Evolutionary conservation across 2,888 invertebrate species (phyloP).

Genomic region (Rhagium mordax): DNA sequence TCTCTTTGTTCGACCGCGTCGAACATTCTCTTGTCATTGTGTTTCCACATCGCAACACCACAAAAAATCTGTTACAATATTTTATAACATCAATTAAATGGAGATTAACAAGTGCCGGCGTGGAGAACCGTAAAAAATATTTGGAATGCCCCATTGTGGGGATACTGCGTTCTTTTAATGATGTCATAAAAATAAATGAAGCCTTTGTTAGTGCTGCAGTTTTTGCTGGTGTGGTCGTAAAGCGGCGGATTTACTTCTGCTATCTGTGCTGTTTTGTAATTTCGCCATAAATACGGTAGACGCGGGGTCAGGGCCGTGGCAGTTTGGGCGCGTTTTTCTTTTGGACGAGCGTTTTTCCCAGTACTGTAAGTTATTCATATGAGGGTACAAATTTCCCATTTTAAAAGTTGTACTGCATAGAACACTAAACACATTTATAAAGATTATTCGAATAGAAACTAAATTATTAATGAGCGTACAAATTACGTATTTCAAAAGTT

Average conservation of each 20-base stretch:
- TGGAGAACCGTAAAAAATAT: constrained; percentile 14
- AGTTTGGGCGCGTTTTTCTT: no score
- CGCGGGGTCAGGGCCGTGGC: neutral
- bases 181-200: constrained; percentile 23
- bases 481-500: no score
- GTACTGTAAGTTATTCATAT: no score
- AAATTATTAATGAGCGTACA: no score
- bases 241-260: neutral
- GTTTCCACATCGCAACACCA: neutral
- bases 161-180: constrained; percentile 13
- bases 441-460: no score
- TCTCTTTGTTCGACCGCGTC: neutral
- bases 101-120: constrained; percentile 7
- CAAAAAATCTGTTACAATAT: constrained; percentile 17
- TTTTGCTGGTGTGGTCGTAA: constrained; percentile 19
- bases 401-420: no score
- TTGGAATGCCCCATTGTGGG: constrained; percentile 4
- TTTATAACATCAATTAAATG: constrained; percentile 20
- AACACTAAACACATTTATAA: no score
- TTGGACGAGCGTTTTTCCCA: no score
- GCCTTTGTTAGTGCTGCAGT: constrained; percentile 6
- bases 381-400: no score
- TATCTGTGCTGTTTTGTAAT: neutral
- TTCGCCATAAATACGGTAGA: constrained; percentile 3
- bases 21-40: constrained; percentile 8